Conservation (phyloP, 2,113 vertebrate species). For the Mus pahari region DNA sequence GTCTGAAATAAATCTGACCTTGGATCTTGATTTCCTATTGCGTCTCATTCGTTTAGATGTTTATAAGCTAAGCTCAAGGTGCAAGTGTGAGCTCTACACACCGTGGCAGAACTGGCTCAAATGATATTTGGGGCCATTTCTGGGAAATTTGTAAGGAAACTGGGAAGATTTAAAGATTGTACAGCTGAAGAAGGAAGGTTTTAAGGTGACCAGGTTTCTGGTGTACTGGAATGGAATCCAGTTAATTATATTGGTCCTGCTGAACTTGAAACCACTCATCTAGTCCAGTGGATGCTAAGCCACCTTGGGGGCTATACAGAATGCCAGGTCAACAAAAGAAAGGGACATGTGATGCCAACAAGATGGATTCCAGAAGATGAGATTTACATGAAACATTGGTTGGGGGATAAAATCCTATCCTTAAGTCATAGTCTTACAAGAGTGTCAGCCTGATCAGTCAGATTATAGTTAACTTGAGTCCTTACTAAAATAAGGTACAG, state of each 20-base stretch:
- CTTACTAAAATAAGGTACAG: background rate
- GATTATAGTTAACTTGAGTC: background rate
- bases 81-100: background rate
- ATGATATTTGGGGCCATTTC: background rate
- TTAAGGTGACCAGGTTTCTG: constrained; percentile 6
- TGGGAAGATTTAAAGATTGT: background rate
- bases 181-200: background rate
- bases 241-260: background rate
- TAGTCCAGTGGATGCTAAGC: background rate
- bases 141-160: background rate
- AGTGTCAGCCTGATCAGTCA: background rate
- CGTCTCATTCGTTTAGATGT: background rate
- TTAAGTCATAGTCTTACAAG: background rate
- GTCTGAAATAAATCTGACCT: background rate
- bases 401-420: background rate
- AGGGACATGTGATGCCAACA: background rate
- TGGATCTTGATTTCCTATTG: background rate
- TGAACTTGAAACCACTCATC: background rate
- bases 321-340: background rate
- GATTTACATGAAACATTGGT: background rate
- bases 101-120: too few species aligned
- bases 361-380: constrained; percentile 17
- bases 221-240: background rate
- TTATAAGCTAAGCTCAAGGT: background rate
- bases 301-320: background rate